A percentile compares a stretch with the other conserved stretches of the same genome.
phyloP scores from a whole-genome alignment of 2,797 vertebrate species.

The Micromesistius poutassou region DNA sequence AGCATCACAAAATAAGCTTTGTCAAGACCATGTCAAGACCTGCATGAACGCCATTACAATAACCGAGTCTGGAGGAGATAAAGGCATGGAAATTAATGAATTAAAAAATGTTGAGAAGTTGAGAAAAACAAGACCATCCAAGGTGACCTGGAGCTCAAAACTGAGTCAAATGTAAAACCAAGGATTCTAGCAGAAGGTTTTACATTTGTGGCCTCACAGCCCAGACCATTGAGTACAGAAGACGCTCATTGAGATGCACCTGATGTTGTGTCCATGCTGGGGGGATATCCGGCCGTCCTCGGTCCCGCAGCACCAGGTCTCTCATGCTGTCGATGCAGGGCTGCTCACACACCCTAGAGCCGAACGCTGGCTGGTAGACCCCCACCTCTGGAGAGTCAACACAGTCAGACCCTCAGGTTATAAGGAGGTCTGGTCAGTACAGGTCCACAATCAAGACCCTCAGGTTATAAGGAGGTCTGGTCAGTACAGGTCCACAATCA shows the following conservation, averaged over 20 bases:
- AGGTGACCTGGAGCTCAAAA: too few species aligned
- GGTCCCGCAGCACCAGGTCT: constrained; percentile 83
- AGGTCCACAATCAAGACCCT: background rate
- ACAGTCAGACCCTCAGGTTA: background rate
- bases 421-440: too few species aligned
- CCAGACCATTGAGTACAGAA: background rate
- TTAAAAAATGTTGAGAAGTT: too few species aligned
- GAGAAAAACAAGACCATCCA: too few species aligned
- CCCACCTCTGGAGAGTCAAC: constrained; percentile 72
- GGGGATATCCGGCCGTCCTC: constrained; percentile 84
- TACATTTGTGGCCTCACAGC: background rate
- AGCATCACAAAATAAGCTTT: too few species aligned
- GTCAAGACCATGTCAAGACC: too few species aligned
- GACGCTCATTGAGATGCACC: constrained; percentile 55
- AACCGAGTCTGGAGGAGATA: too few species aligned
- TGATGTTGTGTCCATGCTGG: constrained; percentile 78
- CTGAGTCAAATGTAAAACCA: too few species aligned
- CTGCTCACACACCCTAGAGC: constrained; percentile 83
- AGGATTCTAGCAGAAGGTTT: background rate
- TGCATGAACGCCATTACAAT: too few species aligned
- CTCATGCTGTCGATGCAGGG: constrained; percentile 90
- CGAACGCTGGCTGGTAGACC: constrained; percentile 83
- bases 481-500: too few species aligned
- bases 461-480: too few species aligned
- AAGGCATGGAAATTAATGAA: too few species aligned